These are phyloP conservation scores for Cairina moschata DNA, from an alignment of 2,113 vertebrate genomes.

Conservation along the genomic window DNA sequence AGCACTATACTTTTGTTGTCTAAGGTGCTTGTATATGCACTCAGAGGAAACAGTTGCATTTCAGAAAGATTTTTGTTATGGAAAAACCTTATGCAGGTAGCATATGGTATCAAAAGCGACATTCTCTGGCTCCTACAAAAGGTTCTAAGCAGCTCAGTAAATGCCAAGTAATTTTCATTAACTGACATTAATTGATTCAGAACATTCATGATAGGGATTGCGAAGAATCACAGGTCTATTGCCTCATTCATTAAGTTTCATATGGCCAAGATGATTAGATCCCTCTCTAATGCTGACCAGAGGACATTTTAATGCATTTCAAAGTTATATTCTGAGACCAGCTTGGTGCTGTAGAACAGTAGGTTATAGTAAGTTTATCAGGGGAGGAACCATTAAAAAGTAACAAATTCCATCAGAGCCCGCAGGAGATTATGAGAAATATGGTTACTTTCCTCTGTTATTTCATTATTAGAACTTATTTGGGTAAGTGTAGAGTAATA, in stretches of 20 bases:
- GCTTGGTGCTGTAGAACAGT: not conserved
- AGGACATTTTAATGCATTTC: not conserved
- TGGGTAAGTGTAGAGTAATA: not conserved
- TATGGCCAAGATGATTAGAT: not conserved
- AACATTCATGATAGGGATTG: not conserved
- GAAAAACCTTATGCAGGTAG: not conserved
- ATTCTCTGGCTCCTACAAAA: not conserved
- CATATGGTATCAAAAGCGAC: not conserved
- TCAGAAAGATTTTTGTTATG: not conserved
- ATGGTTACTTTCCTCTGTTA: not conserved
- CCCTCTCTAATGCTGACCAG: not conserved
- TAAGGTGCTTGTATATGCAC: not conserved
- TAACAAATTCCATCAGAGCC: not conserved
- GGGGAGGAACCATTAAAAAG: not conserved
- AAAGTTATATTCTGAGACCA: not conserved
- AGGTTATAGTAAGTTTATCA: not conserved
- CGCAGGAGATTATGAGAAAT: not conserved
- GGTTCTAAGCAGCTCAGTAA: slow-evolving; percentile 1
- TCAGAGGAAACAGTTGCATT: not conserved
- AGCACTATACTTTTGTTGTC: not conserved
- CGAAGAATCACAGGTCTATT: not conserved
- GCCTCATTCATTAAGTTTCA: slow-evolving; percentile 37
- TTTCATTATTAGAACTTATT: not conserved
- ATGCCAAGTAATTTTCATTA: slow-evolving; percentile 38
- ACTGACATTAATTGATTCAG: slow-evolving; percentile 3